phyloP scores from a whole-genome alignment of 2,888 invertebrate genomes.

The Perizoma affinitatum region DNA sequence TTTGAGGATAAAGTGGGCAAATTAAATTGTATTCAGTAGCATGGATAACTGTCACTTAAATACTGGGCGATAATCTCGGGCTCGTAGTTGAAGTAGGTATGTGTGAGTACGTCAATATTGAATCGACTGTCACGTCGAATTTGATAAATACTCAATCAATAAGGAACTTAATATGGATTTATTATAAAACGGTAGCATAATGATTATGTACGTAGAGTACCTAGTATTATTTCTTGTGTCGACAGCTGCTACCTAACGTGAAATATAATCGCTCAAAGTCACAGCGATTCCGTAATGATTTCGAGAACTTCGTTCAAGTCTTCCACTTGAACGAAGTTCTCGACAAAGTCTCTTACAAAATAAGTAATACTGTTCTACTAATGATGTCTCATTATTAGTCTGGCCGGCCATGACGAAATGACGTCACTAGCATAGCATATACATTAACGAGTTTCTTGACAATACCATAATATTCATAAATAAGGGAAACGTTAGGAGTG shows the following conservation, averaged over 20 bases:
- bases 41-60: constrained; percentile 46
- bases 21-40: too few species aligned
- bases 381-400: constrained; percentile 19
- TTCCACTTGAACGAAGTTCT: too few species aligned
- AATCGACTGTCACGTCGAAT: constrained; percentile 1
- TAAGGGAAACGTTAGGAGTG: constrained; percentile 1
- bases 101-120: constrained; percentile 6
- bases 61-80: constrained; percentile 52
- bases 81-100: too few species aligned
- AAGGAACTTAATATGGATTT: too few species aligned
- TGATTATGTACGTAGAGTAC: too few species aligned
- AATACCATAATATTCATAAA: constrained; percentile 1
- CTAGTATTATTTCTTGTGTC: too few species aligned
- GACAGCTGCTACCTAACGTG: too few species aligned
- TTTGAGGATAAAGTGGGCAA: too few species aligned
- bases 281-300: too few species aligned
- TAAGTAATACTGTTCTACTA: constrained; percentile 9
- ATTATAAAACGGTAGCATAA: too few species aligned
- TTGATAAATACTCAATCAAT: not conserved
- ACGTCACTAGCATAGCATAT: constrained; percentile 7
- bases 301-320: too few species aligned
- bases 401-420: constrained; percentile 10
- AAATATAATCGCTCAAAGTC: too few species aligned
- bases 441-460: constrained; percentile 1
- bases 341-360: constrained; percentile 19